These are phyloP conservation scores for Nephrotoma guestfalica DNA, from an alignment of 2,888 invertebrate species.

Conservation along the genomic window DNA sequence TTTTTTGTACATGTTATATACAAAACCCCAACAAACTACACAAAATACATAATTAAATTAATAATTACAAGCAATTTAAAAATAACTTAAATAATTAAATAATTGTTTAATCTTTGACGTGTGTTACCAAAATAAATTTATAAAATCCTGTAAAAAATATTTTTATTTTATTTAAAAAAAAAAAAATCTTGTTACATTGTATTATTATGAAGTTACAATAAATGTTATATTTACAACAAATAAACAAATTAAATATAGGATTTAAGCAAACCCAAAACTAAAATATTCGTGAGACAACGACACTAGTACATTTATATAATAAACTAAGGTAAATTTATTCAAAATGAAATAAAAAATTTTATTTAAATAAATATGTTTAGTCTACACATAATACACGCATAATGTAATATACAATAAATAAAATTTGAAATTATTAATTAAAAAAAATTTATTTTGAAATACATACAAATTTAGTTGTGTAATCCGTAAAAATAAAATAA, in stretches of 20 bases:
- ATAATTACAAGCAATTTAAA: neutral
- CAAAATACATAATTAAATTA: neutral
- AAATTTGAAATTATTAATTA: neutral
- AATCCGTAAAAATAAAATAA: neutral
- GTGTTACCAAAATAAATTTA: constrained; percentile 11
- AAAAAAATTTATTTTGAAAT: neutral
- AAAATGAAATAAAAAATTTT: neutral
- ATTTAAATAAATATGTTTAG: neutral
- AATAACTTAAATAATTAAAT: constrained; percentile 10
- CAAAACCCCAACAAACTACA: constrained; percentile 7
- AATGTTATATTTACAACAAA: constrained; percentile 17
- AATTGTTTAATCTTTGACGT: constrained; percentile 10
- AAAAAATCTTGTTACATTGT: constrained; percentile 9
- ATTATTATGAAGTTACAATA: constrained; percentile 12
- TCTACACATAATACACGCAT: neutral
- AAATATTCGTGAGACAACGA: constrained; percentile 14
- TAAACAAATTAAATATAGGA: constrained; percentile 10
- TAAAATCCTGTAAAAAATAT: constrained; percentile 8
- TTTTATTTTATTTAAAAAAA: constrained; percentile 12
- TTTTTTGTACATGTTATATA: neutral
- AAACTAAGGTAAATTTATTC: neutral
- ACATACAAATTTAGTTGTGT: neutral
- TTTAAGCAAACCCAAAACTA: constrained; percentile 11
- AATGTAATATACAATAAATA: constrained; percentile 1
- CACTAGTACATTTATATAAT: constrained; percentile 14